Evolutionary conservation across 1,140 invertebrate species (phyloP).

Genomic region (Leptinotarsa undecemlineata): DNA sequence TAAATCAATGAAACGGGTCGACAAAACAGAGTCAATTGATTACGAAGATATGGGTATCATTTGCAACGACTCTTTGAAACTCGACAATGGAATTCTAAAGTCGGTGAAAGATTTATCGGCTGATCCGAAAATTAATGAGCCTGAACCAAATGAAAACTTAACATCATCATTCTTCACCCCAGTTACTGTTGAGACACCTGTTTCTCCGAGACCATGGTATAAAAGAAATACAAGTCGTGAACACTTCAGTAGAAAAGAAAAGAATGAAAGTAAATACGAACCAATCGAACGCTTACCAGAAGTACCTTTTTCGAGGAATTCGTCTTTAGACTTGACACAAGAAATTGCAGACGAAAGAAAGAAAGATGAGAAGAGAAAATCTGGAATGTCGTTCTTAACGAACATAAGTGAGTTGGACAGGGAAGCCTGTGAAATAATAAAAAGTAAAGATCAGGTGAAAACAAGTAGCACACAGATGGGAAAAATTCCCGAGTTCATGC

Average conservation of each 20-base stretch:
- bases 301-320: slow-evolving; percentile 53
- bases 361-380: slow-evolving; percentile 61
- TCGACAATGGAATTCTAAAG: slow-evolving; percentile 57
- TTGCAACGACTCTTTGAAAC: slow-evolving; percentile 57
- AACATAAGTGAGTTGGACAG: slow-evolving; percentile 81
- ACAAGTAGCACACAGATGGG: slow-evolving; percentile 45
- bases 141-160: too few relatives aligned
- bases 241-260: slow-evolving; percentile 31
- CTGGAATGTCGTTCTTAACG: slow-evolving; percentile 68
- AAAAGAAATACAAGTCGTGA: slow-evolving; percentile 56
- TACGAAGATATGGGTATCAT: slow-evolving; percentile 45
- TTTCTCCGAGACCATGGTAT: slow-evolving; percentile 68
- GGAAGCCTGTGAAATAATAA: slow-evolving; percentile 75
- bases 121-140: slow-evolving; percentile 9
- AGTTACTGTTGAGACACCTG: slow-evolving; percentile 45
- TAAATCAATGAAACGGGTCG: slow-evolving; percentile 3
- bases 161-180: not conserved
- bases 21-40: slow-evolving; percentile 26
- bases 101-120: slow-evolving; percentile 43
- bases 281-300: slow-evolving; percentile 48
- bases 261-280: slow-evolving; percentile 51
- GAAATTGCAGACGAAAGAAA: slow-evolving; percentile 53
- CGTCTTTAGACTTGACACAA: slow-evolving; percentile 50
- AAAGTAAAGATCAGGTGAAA: slow-evolving; percentile 54
- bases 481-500: slow-evolving; percentile 53